A percentile compares a stretch with the other conserved stretches of the same genome.
Conservation (phyloP, 2,113 vertebrate genomes). For the Xenopus borealis region DNA sequence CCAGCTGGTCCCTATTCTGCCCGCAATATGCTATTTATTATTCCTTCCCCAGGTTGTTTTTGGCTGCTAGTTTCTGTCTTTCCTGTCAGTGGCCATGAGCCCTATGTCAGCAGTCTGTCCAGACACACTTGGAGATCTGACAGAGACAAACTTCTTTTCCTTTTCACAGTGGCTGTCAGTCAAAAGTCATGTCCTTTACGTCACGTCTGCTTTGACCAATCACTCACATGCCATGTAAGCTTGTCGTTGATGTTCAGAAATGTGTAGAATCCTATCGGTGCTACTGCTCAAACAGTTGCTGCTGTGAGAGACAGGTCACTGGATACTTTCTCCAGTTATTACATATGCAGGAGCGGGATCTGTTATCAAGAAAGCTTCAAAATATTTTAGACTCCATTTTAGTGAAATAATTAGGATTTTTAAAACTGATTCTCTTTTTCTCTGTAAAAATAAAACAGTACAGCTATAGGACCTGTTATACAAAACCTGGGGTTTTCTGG, state of each 20-base stretch:
- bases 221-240: neutral
- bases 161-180: constrained; percentile 14
- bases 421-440: no score
- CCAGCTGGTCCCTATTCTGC: constrained; percentile 28
- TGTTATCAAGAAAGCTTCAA: no score
- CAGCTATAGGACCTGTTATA: no score
- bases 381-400: no score
- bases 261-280: no score
- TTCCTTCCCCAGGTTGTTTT: constrained; percentile 33
- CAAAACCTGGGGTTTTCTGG: no score
- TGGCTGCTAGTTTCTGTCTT: constrained; percentile 22
- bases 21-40: constrained; percentile 36
- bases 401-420: no score
- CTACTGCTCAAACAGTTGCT: no score
- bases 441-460: no score
- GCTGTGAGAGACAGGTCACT: no score
- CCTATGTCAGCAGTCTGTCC: constrained; percentile 35
- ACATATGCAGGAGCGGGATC: no score
- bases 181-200: neutral
- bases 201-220: constrained; percentile 3
- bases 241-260: neutral
- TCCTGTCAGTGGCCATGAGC: constrained; percentile 42
- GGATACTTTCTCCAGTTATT: no score
- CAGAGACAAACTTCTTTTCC: constrained; percentile 8
- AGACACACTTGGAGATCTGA: constrained; percentile 19